Conservation (phyloP, 2,888 invertebrate genomes). For the Harmothoe impar region DNA sequence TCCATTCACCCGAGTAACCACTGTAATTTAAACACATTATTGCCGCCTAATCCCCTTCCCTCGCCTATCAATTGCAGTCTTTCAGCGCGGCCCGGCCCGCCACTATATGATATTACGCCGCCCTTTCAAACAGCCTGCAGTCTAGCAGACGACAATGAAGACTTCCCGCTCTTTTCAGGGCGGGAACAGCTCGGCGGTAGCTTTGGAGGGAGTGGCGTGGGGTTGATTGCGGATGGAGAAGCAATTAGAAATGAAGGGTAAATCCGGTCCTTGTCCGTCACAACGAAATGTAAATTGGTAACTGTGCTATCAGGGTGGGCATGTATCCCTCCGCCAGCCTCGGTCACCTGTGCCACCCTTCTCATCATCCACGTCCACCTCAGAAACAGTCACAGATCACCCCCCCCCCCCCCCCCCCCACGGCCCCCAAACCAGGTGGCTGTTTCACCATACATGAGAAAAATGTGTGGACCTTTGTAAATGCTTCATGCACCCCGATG, state of each 20-base stretch:
- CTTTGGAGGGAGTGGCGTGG: neutral
- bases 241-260: slow-evolving; percentile 24
- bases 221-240: slow-evolving; percentile 39
- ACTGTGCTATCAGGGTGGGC: neutral
- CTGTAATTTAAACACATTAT: slow-evolving; percentile 45
- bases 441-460: too few relatives aligned
- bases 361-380: too few relatives aligned
- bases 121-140: neutral
- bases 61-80: slow-evolving; percentile 33
- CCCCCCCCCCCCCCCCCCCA: too few relatives aligned
- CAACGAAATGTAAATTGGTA: neutral
- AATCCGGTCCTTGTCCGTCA: neutral
- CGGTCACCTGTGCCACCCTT: too few relatives aligned
- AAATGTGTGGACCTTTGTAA: too few relatives aligned
- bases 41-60: slow-evolving; percentile 21
- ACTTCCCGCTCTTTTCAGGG: neutral
- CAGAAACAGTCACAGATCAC: too few relatives aligned
- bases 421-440: too few relatives aligned
- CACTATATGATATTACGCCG: slow-evolving; percentile 35
- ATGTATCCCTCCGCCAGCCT: neutral
- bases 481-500: too few relatives aligned
- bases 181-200: neutral
- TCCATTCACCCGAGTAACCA: slow-evolving; percentile 1
- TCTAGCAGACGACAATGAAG: slow-evolving; percentile 17
- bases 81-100: neutral